Evolutionary conservation across 1,140 invertebrate genomes (phyloP), one percentile per base, ranked within the genome.

Genomic region (Sarcophaga bullata): DNA sequence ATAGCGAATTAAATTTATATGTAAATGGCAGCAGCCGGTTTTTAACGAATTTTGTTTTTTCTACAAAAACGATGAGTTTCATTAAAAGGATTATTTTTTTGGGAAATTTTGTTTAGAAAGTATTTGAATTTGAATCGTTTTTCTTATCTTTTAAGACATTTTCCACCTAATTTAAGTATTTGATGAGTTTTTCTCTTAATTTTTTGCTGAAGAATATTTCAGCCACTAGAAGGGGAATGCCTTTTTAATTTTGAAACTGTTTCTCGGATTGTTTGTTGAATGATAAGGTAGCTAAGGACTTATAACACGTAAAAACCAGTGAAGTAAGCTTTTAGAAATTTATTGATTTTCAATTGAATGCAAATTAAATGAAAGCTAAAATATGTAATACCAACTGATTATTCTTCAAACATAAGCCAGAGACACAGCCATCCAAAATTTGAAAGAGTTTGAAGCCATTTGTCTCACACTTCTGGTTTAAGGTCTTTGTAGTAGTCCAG

Each of bases 141-240:
- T 3, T 13, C 15, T 17, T 76, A 50, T 50, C 7, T 76, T 68
- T 50, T 17, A 52, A 78, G 48, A 78, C 75, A 78, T 78, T 78
- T 78, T 78, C 75, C 75, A 78, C 75, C 75, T 78, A 78, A 78
- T 78, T 78, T 78, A 78, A 78, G 75, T 11, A 19, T 78, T 78
- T 78, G 75, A 78, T 78, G 48, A 37, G 75, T 50, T 78, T 78
- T 78, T 25, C 17, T 5, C 8, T 50, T 1, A n/a, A 62, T n/a
- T n/a, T 62, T n/a, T 13, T 15, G 52, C 52, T 54, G 10, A 54
- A 54, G 5, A 11, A 54, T 54, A 54, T 54, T 5, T 54, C 52
- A 54, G 5, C 52, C 52, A 11, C 15, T 54, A 15, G 15, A 54
- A 54, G 5, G 1, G 15, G 1, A 54, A 54, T 54, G 5, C 1